Evolutionary conservation across 2,113 vertebrate species (phyloP).

Genomic region (Ctenomys sociabilis): DNA sequence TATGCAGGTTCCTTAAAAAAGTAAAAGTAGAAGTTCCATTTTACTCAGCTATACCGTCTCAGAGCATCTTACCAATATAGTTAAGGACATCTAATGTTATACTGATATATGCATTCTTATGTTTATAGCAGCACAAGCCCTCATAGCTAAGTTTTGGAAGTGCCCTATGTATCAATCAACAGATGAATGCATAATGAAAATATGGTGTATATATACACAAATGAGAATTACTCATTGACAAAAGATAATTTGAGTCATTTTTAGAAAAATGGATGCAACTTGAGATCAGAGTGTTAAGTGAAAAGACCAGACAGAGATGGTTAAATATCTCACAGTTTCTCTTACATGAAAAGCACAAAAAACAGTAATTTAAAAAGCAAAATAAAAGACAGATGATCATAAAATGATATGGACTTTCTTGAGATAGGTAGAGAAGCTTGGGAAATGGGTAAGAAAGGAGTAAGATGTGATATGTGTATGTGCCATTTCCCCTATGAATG

Average conservation of each 20-base stretch:
- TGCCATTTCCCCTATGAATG: not conserved
- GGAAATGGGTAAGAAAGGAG: not conserved
- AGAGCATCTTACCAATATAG: not conserved
- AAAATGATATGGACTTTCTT: not conserved
- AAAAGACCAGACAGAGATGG: no score
- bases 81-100: not conserved
- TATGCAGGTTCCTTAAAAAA: not conserved
- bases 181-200: not conserved
- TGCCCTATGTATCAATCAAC: not conserved
- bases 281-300: no score
- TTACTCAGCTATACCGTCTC: not conserved
- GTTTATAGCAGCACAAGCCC: no score
- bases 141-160: no score
- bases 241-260: not conserved
- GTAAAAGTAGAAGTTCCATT: not conserved
- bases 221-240: not conserved
- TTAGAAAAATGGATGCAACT: not conserved
- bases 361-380: not conserved
- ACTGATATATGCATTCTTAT: no score
- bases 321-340: no score
- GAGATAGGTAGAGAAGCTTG: not conserved
- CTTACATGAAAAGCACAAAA: no score
- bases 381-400: not conserved
- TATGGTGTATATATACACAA: not conserved
- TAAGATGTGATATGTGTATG: no score